Evolutionary conservation across 2,888 invertebrate genomes (phyloP).

Genomic region (Meteorus colon): DNA sequence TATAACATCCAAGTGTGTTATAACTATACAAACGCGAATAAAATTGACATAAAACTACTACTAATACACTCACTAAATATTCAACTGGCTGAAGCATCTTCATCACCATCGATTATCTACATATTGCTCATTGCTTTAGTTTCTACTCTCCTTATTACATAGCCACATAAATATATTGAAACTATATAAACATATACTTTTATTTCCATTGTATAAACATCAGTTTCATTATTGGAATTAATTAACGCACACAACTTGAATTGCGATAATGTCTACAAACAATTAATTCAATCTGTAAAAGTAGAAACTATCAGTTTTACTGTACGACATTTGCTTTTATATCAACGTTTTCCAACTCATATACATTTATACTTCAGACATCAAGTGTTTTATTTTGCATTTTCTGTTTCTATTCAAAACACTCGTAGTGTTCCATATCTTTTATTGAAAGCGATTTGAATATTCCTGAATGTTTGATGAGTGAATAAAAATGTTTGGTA

Average conservation of each 20-base stretch:
- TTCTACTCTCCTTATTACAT: no score
- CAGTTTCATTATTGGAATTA: conserved; percentile 7
- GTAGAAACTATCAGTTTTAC: conserved; percentile 1
- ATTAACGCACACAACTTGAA: conserved; percentile 13
- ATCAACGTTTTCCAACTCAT: neutral
- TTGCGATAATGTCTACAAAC: conserved; percentile 30
- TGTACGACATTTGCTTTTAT: neutral
- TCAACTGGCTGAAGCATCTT: neutral
- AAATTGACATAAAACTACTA: no score
- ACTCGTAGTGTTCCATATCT: no score
- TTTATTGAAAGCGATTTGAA: no score
- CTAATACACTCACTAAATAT: no score
- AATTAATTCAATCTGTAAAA: conserved; percentile 32
- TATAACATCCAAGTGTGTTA: conserved; percentile 7
- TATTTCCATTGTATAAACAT: neutral
- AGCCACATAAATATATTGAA: no score
- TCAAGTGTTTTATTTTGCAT: no score
- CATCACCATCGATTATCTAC: neutral
- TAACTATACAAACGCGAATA: neutral
- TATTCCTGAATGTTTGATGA: no score
- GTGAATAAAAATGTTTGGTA: neutral
- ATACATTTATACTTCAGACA: neutral
- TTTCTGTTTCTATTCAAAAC: no score
- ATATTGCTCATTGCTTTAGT: neutral
- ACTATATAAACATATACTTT: neutral